Evolutionary conservation across 2,888 invertebrate species (phyloP).

Genomic region (Andrena bucephala): DNA sequence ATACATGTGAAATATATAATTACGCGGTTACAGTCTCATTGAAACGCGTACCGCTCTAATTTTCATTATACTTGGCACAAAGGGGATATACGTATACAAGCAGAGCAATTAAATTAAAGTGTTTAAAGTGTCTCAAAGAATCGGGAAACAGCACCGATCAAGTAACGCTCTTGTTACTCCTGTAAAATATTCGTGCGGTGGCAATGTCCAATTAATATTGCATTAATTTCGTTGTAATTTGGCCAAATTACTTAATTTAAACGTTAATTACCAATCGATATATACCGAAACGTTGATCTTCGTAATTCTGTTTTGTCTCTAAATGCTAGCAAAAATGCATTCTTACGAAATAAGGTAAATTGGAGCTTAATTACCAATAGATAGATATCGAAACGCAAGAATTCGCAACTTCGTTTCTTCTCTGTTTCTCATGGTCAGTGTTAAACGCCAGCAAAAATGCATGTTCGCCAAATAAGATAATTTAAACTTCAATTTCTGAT

Average conservation of each 20-base stretch:
- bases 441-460: background rate
- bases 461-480: background rate
- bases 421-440: background rate
- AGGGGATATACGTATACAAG: background rate
- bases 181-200: no score
- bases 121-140: no score
- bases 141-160: no score
- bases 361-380: slow-evolving; percentile 5
- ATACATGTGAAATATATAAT: slow-evolving; percentile 7
- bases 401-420: slow-evolving; percentile 1
- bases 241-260: background rate
- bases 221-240: slow-evolving; percentile 12
- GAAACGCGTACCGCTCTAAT: slow-evolving; percentile 9
- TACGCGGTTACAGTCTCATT: background rate
- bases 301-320: no score
- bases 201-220: slow-evolving; percentile 16
- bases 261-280: slow-evolving; percentile 3
- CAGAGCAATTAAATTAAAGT: slow-evolving; percentile 19
- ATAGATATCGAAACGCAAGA: background rate
- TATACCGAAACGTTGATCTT: background rate
- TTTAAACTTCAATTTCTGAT: no score
- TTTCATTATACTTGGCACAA: slow-evolving; percentile 12
- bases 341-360: background rate
- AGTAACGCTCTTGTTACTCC: no score
- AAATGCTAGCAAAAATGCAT: background rate